Evolutionary conservation across 1,140 invertebrate species (phyloP), one percentile per base, ranked within the genome.

Genomic region (Phortica variegata): DNA sequence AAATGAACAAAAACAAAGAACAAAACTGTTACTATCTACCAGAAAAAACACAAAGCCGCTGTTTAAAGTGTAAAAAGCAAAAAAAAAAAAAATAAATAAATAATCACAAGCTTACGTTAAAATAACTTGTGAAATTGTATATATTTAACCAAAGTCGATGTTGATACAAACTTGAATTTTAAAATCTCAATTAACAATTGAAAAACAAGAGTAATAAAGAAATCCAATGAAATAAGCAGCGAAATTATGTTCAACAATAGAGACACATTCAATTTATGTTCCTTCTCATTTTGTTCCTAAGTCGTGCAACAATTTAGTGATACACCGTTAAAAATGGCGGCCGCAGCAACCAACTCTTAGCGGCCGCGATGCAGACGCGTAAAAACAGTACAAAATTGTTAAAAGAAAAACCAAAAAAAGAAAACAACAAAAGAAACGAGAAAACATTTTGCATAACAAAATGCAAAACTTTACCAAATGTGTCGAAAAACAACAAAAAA

Each of bases 241-340:
- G n/a, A n/a, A n/a, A n/a, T n/a, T n/a, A n/a, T n/a, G n/a, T n/a
- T n/a, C n/a, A n/a, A n/a, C n/a, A n/a, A n/a, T n/a, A n/a, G n/a
- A n/a, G n/a, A n/a, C 56, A 63, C 62, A 53, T 63, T 66, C 54
- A 68, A 68, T 68, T 26, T 68, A 68, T 68, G 63, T 68, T 68
- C 63, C 63, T 68, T 68, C 65, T 59, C 59, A 49, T 66, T 66
- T 66, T 45, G 62, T 66, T 66, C 62, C 62, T 66, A 66, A 49
- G 59, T 26, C 66, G 56, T 56, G 49, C 43, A 60, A 66, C 56
- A 61, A 49, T 54, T 66, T 66, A 68, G 63, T 68, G 63, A 66
- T 66, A 66, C 23, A 26, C 58, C 58, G 56, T 66, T 66, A 66
- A 65, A 47, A 59, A 26, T 39, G 58, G 33, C 56, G 53, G 45